phyloP scores from a whole-genome alignment of 2,888 invertebrate genomes.

The Sinopyrophorus schimmeli region DNA sequence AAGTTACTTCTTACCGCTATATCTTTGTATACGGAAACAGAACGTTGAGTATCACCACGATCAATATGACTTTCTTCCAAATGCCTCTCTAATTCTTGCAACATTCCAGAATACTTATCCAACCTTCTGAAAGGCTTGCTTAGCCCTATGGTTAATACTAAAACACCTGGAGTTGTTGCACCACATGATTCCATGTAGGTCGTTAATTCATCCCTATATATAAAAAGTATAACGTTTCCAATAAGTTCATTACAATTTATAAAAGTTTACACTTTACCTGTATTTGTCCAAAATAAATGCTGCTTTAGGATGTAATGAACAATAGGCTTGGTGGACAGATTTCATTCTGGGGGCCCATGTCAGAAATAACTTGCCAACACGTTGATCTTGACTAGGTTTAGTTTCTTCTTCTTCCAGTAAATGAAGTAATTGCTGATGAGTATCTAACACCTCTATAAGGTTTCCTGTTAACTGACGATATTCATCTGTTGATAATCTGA shows the following conservation, averaged over 20 bases:
- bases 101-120: conserved; percentile 91
- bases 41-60: conserved; percentile 94
- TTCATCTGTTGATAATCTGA: conserved; percentile 81
- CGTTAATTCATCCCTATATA: conserved; percentile 74
- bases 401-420: conserved; percentile 79
- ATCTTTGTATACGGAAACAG: conserved; percentile 92
- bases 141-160: conserved; percentile 88
- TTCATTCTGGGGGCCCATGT: conserved; percentile 82
- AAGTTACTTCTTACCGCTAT: conserved; percentile 89
- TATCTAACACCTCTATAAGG: conserved; percentile 82
- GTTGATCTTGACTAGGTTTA: conserved; percentile 73
- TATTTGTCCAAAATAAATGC: conserved; percentile 91
- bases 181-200: conserved; percentile 88
- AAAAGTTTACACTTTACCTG: conserved; percentile 64
- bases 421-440: conserved; percentile 79
- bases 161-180: conserved; percentile 81
- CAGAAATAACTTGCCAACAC: conserved; percentile 90
- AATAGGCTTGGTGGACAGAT: conserved; percentile 84
- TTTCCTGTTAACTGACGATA: conserved; percentile 87
- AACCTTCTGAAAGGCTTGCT: conserved; percentile 94
- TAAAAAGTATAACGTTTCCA: conserved; percentile 9
- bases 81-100: conserved; percentile 94
- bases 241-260: not conserved
- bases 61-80: conserved; percentile 95
- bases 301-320: conserved; percentile 91